phyloP scores from a whole-genome alignment of 2,888 invertebrate genomes.

The Hemistola chrysoprasaria region DNA sequence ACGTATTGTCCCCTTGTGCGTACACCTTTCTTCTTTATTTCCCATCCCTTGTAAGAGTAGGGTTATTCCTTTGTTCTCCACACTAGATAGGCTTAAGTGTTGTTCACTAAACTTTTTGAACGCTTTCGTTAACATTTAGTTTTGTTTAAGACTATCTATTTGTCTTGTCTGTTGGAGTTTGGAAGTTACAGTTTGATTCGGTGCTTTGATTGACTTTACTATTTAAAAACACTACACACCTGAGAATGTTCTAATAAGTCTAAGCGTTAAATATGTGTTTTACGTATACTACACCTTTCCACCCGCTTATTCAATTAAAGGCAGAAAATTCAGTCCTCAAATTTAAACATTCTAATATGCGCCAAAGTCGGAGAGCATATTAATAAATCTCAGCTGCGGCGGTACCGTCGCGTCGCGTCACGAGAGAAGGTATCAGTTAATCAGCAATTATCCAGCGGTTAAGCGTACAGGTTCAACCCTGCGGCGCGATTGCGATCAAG shows the following conservation, averaged over 20 bases:
- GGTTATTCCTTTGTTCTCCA: constrained; percentile 45
- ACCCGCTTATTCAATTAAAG: too few species aligned
- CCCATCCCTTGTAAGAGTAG: constrained; percentile 40
- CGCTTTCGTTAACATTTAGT: constrained; percentile 5
- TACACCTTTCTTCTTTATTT: constrained; percentile 61
- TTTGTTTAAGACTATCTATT: background rate
- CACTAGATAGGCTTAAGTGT: constrained; percentile 10
- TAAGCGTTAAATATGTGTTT: too few species aligned
- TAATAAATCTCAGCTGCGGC: too few species aligned
- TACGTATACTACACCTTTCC: too few species aligned
- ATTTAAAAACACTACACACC: too few species aligned
- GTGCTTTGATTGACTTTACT: too few species aligned
- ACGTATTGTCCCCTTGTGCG: constrained; percentile 58
- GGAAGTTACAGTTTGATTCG: too few species aligned
- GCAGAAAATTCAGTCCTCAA: too few species aligned
- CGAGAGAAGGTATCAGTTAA: constrained; percentile 34
- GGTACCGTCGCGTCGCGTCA: too few species aligned
- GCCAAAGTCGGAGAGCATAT: too few species aligned
- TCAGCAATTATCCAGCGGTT: constrained; percentile 50
- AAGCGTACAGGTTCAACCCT: constrained; percentile 51
- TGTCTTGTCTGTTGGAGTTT: background rate
- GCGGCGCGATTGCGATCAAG: constrained; percentile 64
- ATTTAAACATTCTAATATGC: too few species aligned
- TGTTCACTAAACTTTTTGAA: constrained; percentile 8
- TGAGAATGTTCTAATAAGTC: too few species aligned